These are phyloP conservation scores for Ypsolopha scabrella DNA, from an alignment of 2,888 invertebrate species.

Conservation along the genomic window DNA sequence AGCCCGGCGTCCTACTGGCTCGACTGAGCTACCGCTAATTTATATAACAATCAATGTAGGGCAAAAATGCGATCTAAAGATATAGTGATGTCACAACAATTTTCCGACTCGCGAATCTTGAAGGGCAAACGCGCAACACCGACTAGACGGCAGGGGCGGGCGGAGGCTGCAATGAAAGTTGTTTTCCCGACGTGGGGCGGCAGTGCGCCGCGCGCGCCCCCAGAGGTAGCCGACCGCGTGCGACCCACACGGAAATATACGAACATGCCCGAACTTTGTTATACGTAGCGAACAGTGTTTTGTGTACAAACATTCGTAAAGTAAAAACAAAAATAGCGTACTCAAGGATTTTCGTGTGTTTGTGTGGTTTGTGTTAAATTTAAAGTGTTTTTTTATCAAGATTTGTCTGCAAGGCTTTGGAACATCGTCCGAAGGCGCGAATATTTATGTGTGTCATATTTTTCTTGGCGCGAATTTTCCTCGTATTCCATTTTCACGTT, in stretches of 20 bases:
- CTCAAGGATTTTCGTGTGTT: not conserved
- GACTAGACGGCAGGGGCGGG: constrained; percentile 27
- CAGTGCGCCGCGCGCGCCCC: constrained; percentile 53
- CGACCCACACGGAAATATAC: constrained; percentile 17
- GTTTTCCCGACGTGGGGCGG: constrained; percentile 42
- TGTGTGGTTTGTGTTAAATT: not conserved
- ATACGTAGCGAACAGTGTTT: not conserved
- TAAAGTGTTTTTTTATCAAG: constrained; percentile 19
- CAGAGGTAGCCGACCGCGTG: constrained; percentile 12
- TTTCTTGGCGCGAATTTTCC: constrained; percentile 36
- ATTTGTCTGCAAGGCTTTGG: constrained; percentile 28
- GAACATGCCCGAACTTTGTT: not conserved
- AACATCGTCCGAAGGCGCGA: constrained; percentile 45
- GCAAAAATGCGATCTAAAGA: too few relatives aligned
- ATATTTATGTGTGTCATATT: constrained; percentile 56
- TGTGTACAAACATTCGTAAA: too few relatives aligned
- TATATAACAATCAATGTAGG: too few relatives aligned
- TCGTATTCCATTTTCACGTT: constrained; percentile 38
- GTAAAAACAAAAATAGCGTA: too few relatives aligned
- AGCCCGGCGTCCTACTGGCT: too few relatives aligned
- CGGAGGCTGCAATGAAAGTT: constrained; percentile 48
- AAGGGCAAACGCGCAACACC: constrained; percentile 42
- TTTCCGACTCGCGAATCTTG: constrained; percentile 22
- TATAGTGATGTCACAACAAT: too few relatives aligned
- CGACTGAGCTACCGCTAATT: too few relatives aligned